A percentile compares a stretch with the other conserved stretches of the same genome.
Evolutionary conservation across 2,797 vertebrate species (phyloP).

Genomic region (Clamator glandarius): DNA sequence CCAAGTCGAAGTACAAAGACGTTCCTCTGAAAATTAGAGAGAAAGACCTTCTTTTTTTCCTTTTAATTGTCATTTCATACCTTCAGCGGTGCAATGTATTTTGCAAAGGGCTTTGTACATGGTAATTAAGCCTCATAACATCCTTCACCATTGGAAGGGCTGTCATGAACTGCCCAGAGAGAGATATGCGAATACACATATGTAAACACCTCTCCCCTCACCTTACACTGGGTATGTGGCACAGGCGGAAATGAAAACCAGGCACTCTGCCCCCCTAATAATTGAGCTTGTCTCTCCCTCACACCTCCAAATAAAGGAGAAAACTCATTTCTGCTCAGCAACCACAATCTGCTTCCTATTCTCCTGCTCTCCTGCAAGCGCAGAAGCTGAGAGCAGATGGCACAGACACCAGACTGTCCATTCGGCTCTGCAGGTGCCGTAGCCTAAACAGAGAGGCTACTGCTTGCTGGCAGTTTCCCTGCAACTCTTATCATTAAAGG

Average conservation of each 20-base stretch:
- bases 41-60: not conserved
- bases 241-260: not conserved
- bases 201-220: not conserved
- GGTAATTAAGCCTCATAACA: constrained; percentile 1
- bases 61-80: constrained; percentile 45
- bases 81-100: not conserved
- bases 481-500: not conserved
- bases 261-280: not conserved
- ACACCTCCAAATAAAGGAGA: not conserved
- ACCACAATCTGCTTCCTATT: not conserved
- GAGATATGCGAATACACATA: not conserved
- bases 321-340: not conserved
- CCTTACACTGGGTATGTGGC: not conserved
- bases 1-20: constrained; percentile 28
- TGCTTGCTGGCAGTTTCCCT: too few species aligned
- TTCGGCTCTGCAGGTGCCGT: not conserved
- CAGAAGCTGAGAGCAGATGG: not conserved
- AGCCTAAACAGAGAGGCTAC: not conserved
- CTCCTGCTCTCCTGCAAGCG: not conserved
- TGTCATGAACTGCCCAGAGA: not conserved
- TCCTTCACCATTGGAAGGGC: not conserved
- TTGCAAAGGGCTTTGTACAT: not conserved
- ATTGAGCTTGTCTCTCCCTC: not conserved
- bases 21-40: constrained; percentile 58
- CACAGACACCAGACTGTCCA: not conserved